phyloP scores from a whole-genome alignment of 2,113 vertebrate species.

The Rhinogobius similis region DNA sequence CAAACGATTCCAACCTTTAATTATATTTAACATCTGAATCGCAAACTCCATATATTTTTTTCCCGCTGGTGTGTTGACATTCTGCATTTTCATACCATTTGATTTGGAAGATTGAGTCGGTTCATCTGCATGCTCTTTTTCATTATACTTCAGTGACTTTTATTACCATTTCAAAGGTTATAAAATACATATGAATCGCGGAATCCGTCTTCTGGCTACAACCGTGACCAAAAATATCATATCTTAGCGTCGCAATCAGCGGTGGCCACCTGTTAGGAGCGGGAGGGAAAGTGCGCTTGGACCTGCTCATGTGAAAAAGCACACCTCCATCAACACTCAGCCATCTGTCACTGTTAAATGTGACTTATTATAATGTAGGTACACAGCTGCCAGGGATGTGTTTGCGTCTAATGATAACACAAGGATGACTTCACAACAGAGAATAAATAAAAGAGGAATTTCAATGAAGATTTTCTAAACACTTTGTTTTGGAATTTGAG shows the following conservation, averaged over 20 bases:
- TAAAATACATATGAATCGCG: neutral
- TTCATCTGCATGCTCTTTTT: neutral
- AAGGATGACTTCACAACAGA: neutral
- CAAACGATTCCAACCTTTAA: too few species aligned
- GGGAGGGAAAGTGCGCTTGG: neutral
- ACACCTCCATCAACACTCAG: neutral
- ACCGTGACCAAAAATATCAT: neutral
- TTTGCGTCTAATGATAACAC: neutral
- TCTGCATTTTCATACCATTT: neutral
- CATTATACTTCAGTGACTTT: conserved; percentile 1
- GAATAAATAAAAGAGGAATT: neutral
- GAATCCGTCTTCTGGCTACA: neutral
- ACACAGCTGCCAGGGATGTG: neutral
- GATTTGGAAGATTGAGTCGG: neutral
- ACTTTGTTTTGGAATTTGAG: neutral
- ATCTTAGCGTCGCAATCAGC: neutral
- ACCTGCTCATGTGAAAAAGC: neutral
- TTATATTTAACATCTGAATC: too few species aligned
- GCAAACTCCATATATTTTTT: too few species aligned
- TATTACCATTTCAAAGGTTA: conserved; percentile 10
- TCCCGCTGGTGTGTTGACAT: neutral
- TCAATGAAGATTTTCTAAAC: neutral
- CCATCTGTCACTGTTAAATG: conserved; percentile 10
- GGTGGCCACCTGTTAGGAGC: neutral
- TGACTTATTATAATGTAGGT: conserved; percentile 1